phyloP scores from a whole-genome alignment of 2,797 vertebrate genomes.

The Malurus splendens region DNA sequence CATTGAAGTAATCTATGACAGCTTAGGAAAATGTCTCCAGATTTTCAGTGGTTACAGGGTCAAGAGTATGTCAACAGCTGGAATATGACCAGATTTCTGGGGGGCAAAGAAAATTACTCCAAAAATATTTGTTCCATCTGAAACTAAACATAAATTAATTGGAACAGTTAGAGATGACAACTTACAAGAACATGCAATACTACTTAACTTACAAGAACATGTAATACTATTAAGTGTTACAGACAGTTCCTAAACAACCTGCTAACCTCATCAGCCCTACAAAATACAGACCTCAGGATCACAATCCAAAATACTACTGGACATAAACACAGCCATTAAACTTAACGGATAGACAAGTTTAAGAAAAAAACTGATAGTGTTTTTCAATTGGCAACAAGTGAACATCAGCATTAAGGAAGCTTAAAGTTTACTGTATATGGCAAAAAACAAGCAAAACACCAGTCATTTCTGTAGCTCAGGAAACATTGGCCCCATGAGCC shows the following conservation, averaged over 20 bases:
- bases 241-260: background rate
- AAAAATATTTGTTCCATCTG: background rate
- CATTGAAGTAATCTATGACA: background rate
- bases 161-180: background rate
- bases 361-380: background rate
- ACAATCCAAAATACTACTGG: background rate
- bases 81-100: background rate
- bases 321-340: background rate
- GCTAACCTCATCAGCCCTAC: background rate
- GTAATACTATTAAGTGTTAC: background rate
- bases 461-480: background rate
- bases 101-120: accelerated
- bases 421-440: background rate
- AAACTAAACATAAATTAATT: background rate
- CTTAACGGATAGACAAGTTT: background rate
- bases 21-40: background rate
- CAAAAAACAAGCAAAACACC: background rate
- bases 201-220: background rate
- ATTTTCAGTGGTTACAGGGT: background rate
- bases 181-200: background rate
- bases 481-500: constrained; percentile 3
- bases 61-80: background rate
- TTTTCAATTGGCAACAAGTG: background rate
- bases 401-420: constrained; percentile 9
- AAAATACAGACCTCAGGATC: background rate